Conservation (phyloP, 2,888 invertebrate genomes). For the Cerceris ruficornis region DNA sequence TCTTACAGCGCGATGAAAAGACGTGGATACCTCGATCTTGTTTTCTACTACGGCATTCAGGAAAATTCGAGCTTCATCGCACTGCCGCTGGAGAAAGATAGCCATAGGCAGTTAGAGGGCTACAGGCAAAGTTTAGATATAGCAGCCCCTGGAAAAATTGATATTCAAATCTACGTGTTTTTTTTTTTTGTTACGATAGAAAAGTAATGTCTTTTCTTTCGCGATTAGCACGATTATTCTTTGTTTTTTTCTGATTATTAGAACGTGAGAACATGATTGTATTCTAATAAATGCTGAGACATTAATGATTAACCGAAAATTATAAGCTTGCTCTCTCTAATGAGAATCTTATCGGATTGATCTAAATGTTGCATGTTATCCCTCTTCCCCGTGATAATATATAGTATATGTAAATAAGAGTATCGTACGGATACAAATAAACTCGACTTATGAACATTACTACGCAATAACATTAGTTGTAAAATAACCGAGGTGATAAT, state of each 20-base stretch:
- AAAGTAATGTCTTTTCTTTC: slow-evolving; percentile 5
- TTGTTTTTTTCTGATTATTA: background rate
- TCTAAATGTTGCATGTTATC: slow-evolving; percentile 64
- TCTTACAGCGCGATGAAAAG: slow-evolving; percentile 53
- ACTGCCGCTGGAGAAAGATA: slow-evolving; percentile 65
- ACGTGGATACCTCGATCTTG: slow-evolving; percentile 54
- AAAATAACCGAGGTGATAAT: slow-evolving; percentile 19
- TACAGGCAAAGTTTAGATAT: slow-evolving; percentile 72
- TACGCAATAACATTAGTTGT: slow-evolving; percentile 39
- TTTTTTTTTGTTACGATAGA: slow-evolving; percentile 5
- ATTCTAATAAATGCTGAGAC: slow-evolving; percentile 26
- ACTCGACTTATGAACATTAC: slow-evolving; percentile 24
- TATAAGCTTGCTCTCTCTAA: slow-evolving; percentile 19
- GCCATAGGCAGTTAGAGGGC: slow-evolving; percentile 70
- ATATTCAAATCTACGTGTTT: slow-evolving; percentile 62
- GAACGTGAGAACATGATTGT: slow-evolving; percentile 33
- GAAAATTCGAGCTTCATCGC: slow-evolving; percentile 60
- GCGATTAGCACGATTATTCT: slow-evolving; percentile 4
- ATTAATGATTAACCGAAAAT: slow-evolving; percentile 17
- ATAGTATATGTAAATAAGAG: slow-evolving; percentile 21
- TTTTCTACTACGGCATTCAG: slow-evolving; percentile 52
- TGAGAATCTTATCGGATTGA: slow-evolving; percentile 30
- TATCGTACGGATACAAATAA: slow-evolving; percentile 21
- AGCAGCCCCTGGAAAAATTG: slow-evolving; percentile 67
- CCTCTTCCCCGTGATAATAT: slow-evolving; percentile 52